These are phyloP conservation scores for Acrossocheilus wenchowensis DNA, from an alignment of 2,797 vertebrate species.

Conservation along the genomic window DNA sequence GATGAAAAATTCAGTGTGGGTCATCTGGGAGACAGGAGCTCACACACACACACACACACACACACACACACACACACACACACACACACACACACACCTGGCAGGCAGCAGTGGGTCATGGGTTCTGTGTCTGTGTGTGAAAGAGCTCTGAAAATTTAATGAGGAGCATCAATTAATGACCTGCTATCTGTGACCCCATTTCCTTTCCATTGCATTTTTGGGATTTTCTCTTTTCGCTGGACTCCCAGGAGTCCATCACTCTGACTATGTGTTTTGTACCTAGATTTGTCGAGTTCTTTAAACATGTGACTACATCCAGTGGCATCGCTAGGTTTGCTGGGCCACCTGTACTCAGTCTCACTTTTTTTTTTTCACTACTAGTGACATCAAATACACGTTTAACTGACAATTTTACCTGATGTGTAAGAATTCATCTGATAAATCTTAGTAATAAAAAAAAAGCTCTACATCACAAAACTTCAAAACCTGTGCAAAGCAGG, in stretches of 20 bases:
- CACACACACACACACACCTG: conserved; percentile 50
- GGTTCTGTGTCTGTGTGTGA: conserved; percentile 54
- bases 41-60: conserved; percentile 45
- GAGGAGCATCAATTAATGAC: conserved; percentile 59
- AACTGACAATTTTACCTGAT: conserved; percentile 13
- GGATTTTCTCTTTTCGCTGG: background rate
- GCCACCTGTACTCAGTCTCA: background rate
- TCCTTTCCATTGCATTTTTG: conserved; percentile 19
- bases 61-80: no score
- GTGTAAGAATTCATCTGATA: conserved; percentile 22
- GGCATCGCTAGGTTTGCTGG: background rate
- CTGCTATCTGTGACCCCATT: conserved; percentile 51
- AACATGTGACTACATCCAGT: conserved; percentile 1
- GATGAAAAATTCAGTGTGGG: conserved; percentile 55
- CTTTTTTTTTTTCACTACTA: background rate
- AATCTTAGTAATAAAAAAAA: background rate
- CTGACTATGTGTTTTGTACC: background rate
- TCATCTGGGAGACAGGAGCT: conserved; percentile 54
- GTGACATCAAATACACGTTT: background rate
- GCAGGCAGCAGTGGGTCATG: conserved; percentile 50
- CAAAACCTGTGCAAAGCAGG: conserved; percentile 31
- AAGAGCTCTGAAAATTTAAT: conserved; percentile 57
- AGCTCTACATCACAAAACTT: conserved; percentile 22
- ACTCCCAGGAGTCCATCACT: background rate
- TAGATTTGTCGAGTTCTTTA: conserved; percentile 11